Conservation (phyloP, 2,888 invertebrate species). For the Blera fallax region DNA sequence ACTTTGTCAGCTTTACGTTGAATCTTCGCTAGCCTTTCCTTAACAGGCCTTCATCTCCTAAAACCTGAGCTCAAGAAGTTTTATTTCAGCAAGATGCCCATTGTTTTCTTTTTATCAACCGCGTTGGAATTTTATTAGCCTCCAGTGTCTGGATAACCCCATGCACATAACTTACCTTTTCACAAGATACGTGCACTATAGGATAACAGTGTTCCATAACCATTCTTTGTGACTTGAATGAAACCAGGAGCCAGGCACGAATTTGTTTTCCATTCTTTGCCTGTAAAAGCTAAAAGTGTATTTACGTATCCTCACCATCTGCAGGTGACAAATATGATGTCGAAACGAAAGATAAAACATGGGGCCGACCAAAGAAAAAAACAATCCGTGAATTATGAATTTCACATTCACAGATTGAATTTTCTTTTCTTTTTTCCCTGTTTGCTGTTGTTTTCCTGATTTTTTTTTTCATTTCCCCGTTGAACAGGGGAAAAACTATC, state of each 20-base stretch:
- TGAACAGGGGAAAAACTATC: slow-evolving; percentile 11
- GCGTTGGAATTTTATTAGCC: background rate
- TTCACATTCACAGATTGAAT: slow-evolving; percentile 56
- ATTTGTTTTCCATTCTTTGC: slow-evolving; percentile 12
- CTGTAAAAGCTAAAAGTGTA: slow-evolving; percentile 27
- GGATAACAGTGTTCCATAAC: background rate
- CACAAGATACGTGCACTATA: background rate
- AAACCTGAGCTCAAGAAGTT: too few relatives aligned
- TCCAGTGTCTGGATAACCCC: background rate
- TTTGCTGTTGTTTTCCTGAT: background rate
- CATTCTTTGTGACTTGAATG: background rate
- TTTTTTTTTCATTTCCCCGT: background rate
- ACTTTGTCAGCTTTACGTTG: too few relatives aligned
- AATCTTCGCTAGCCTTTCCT: too few relatives aligned
- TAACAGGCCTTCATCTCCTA: too few relatives aligned
- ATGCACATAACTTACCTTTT: slow-evolving; percentile 21
- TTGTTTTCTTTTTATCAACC: too few relatives aligned
- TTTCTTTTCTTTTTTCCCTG: slow-evolving; percentile 19
- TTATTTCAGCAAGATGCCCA: too few relatives aligned
- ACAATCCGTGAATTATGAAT: slow-evolving; percentile 50
- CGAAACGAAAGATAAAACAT: slow-evolving; percentile 17
- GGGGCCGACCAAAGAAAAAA: background rate
- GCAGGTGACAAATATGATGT: slow-evolving; percentile 64
- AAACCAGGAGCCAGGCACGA: slow-evolving; percentile 7
- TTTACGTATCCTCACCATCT: slow-evolving; percentile 49